Percentiles rank a stretch among this genome's conserved stretches.
These are phyloP conservation scores for Camponotus fellah DNA, from an alignment of 2,888 invertebrate species.

Conservation along the genomic window DNA sequence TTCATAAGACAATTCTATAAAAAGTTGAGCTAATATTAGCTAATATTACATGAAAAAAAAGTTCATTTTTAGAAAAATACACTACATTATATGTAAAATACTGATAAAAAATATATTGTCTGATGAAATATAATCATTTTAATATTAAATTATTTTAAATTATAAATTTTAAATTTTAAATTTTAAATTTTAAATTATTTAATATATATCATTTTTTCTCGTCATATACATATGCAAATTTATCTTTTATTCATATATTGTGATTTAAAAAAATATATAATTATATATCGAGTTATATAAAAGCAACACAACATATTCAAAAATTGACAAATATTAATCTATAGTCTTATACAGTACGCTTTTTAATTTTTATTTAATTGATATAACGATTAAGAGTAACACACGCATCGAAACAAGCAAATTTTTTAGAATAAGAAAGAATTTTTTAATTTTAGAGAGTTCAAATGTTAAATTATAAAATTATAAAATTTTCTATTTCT, in stretches of 20 bases:
- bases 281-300: not conserved
- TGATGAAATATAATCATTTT: not conserved
- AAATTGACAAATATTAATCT: not conserved
- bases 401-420: not conserved
- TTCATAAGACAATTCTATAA: not conserved
- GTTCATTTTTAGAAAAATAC: not conserved
- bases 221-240: slow-evolving; percentile 2
- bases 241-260: not conserved
- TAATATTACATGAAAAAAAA: not conserved
- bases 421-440: not conserved
- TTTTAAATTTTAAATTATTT: too few species aligned
- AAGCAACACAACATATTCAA: not conserved
- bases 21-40: not conserved
- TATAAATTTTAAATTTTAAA: too few species aligned
- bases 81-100: not conserved
- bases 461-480: not conserved
- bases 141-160: too few species aligned
- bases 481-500: not conserved
- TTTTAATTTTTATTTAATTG: not conserved
- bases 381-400: not conserved
- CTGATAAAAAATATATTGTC: not conserved
- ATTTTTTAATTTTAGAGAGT: not conserved
- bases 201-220: not conserved
- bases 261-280: not conserved
- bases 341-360: not conserved